Percentiles rank a stretch among this genome's conserved stretches.
Conservation (phyloP, 2,113 vertebrate genomes). For the Triplophysa siluroides region DNA sequence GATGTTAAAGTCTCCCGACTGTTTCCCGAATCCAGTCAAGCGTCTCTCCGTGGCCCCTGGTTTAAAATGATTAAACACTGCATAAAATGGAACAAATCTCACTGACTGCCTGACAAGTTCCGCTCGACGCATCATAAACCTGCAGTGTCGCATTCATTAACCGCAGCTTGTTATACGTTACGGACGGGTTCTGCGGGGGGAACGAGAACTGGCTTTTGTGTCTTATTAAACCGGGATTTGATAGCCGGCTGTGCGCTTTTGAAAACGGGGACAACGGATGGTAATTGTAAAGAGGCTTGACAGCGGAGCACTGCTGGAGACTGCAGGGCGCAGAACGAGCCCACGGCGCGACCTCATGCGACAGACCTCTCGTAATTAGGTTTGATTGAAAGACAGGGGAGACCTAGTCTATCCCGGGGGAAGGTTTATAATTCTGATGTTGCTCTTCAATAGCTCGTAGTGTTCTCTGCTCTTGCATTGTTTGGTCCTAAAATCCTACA, state of each 20-base stretch:
- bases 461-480: no score
- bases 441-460: no score
- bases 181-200: neutral
- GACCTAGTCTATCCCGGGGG: neutral
- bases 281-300: constrained; percentile 21
- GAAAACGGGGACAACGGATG: constrained; percentile 9
- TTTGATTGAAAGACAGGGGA: neutral
- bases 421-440: neutral
- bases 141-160: constrained; percentile 34
- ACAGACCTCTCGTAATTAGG: neutral
- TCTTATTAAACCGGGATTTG: constrained; percentile 21
- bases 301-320: neutral
- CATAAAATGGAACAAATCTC: constrained; percentile 33
- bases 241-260: constrained; percentile 6
- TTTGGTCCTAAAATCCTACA: no score
- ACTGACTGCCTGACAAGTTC: constrained; percentile 17
- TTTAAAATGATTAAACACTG: constrained; percentile 31
- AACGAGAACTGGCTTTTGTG: neutral
- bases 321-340: constrained; percentile 18
- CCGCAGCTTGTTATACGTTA: constrained; percentile 14
- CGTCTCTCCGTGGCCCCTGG: constrained; percentile 6
- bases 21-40: constrained; percentile 17
- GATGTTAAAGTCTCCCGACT: neutral
- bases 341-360: neutral
- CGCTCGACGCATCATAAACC: constrained; percentile 4